Evolutionary conservation across 2,797 vertebrate species (phyloP), one percentile per base, ranked within the genome.

Genomic region (Somateria mollissima): DNA sequence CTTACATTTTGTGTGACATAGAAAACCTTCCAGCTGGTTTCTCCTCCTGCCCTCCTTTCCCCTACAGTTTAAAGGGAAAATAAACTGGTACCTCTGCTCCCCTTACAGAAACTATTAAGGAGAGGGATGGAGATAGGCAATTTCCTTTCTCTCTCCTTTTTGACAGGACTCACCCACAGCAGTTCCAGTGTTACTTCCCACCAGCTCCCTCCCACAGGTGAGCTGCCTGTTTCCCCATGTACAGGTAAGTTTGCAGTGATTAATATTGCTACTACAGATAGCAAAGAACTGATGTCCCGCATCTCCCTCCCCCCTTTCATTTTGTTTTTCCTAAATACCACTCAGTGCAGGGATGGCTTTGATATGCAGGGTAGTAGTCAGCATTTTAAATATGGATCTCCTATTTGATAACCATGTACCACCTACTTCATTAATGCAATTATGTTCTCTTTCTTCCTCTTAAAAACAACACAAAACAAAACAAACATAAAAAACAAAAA

Each of bases 121-220:
- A 84, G 37, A 51, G 8, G 14, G 28, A 81, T 20, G 37, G 41
- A 78, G 19, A 56, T 7, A 54, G 0, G 0, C 10, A 71, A 57
- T 32, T 87, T 70, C 15, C 9, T 25, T 78, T 70, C 14, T 89
- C 20, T n/a, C 24, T 28, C 51, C n/a, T 73, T 41, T 43, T 1
- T 4, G 21, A 67, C 66, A 70, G 20, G 22, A 24, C 11, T 41
- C 36, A 73, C 18, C 34, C 37, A 47, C 17, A 71, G 24, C 45
- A 8, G 4, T 51, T 67, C 61, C 37, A 71, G 19, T 19, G 21
- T 34, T 60, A 32, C 45, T 58, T 62, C 25, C 51, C 53, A 14
- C 67, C 16, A 34, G 15, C 10, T 69, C 20, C 13, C 30, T 49
- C 47, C 22, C 47, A 53, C 11, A 24, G 30, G 22, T 2, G 2